phyloP scores from a whole-genome alignment of 2,113 vertebrate genomes.

The Donacobius atricapilla region DNA sequence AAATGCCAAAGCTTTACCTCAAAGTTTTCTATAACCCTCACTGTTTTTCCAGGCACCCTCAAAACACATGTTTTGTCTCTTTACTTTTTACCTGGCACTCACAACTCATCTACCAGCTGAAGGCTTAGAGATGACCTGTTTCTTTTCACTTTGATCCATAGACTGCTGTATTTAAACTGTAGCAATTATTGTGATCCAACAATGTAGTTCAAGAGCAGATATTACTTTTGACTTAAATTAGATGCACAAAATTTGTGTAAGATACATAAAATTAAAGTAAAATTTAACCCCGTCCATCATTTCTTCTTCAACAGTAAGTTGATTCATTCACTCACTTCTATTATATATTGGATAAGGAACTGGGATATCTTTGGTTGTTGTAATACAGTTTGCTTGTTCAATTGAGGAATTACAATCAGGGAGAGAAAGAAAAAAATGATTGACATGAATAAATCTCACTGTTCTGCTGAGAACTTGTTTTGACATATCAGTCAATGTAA shows the following conservation, averaged over 20 bases:
- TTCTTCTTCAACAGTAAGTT: background rate
- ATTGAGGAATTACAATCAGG: background rate
- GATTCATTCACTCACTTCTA: background rate
- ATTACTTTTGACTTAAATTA: background rate
- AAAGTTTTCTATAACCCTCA: background rate
- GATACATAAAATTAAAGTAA: background rate
- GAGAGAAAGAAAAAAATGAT: background rate
- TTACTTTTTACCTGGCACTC: background rate
- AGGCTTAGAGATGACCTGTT: background rate
- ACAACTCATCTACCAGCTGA: background rate
- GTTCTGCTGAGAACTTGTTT: conserved; percentile 25
- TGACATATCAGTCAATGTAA: conserved; percentile 33
- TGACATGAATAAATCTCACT: background rate
- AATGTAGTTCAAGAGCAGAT: background rate
- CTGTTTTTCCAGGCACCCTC: background rate
- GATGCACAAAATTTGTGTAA: background rate
- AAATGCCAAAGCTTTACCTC: background rate
- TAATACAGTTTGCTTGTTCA: background rate
- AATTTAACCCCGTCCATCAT: background rate
- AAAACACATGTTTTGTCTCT: background rate
- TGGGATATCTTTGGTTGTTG: background rate
- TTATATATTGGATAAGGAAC: background rate
- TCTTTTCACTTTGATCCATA: background rate
- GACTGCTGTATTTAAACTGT: background rate
- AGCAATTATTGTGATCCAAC: background rate